phyloP scores from a whole-genome alignment of 1,140 invertebrate species.

The Drosophila arizonae region DNA sequence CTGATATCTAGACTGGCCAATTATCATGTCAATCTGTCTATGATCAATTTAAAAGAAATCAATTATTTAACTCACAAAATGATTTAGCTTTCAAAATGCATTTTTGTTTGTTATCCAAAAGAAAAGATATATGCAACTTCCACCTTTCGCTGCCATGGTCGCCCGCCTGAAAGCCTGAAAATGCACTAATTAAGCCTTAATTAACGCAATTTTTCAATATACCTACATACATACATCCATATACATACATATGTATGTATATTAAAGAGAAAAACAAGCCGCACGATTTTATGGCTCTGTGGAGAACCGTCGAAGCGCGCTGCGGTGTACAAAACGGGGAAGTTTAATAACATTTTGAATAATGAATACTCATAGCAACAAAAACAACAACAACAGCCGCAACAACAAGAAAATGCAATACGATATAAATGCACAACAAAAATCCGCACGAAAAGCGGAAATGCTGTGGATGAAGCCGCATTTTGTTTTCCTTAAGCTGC shows the following conservation, averaged over 20 bases:
- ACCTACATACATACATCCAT: conserved; percentile 37
- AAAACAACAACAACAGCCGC: conserved; percentile 20
- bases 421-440: conserved; percentile 47
- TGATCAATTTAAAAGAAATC: conserved; percentile 20
- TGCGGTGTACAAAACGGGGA: conserved; percentile 56
- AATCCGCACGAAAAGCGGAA: conserved; percentile 72
- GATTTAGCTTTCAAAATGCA: conserved; percentile 24
- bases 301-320: conserved; percentile 53
- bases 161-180: conserved; percentile 7
- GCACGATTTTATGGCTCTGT: conserved; percentile 41
- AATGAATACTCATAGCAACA: conserved; percentile 51
- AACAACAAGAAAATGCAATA: conserved; percentile 59
- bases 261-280: conserved; percentile 18
- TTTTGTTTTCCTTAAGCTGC: conserved; percentile 51
- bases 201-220: conserved; percentile 62
- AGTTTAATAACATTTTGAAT: conserved; percentile 80
- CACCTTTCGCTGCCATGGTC: conserved; percentile 74
- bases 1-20: no score
- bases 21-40: no score
- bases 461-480: conserved; percentile 44
- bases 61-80: conserved; percentile 30
- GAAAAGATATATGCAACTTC: conserved; percentile 50
- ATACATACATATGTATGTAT: no score
- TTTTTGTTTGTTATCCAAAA: conserved; percentile 42
- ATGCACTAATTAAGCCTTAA: conserved; percentile 72